Conservation (phyloP, 1,140 invertebrate species). For the Chionoecetes opilio region DNA sequence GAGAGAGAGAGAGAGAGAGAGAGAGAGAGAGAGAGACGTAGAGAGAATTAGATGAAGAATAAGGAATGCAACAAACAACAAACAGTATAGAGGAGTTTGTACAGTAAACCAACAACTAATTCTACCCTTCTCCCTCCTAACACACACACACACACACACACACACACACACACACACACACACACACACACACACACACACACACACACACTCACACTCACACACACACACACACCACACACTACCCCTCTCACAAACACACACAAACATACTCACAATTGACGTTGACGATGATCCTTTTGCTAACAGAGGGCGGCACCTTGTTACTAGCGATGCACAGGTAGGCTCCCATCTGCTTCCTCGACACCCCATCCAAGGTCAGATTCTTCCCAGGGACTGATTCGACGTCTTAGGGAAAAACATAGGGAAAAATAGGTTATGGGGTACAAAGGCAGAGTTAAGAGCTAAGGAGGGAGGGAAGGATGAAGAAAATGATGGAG, state of each 20-base stretch:
- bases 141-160: conserved; percentile 38
- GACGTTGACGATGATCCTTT: conserved; percentile 92
- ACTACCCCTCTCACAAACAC: not conserved
- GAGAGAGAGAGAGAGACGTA: no score
- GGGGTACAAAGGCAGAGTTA: not conserved
- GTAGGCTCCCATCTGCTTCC: conserved; percentile 92
- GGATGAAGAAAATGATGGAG: not conserved
- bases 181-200: conserved; percentile 35
- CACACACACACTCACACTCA: not conserved
- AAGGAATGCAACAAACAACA: no score
- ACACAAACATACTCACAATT: conserved; percentile 89
- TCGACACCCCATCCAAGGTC: conserved; percentile 42
- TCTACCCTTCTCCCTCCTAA: not conserved
- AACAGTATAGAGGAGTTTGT: no score
- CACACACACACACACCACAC: conserved; percentile 36
- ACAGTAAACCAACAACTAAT: no score
- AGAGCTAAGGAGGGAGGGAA: not conserved
- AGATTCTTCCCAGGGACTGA: conserved; percentile 57
- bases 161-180: conserved; percentile 37
- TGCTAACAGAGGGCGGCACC: conserved; percentile 94
- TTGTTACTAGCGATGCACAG: conserved; percentile 95
- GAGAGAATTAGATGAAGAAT: no score
- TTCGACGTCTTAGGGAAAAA: conserved; percentile 32
- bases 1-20: not conserved
- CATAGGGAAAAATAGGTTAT: not conserved